Percentiles rank a stretch among this genome's conserved stretches.
Evolutionary conservation across 2,113 vertebrate species (phyloP).

Genomic region (Rostratula benghalensis): DNA sequence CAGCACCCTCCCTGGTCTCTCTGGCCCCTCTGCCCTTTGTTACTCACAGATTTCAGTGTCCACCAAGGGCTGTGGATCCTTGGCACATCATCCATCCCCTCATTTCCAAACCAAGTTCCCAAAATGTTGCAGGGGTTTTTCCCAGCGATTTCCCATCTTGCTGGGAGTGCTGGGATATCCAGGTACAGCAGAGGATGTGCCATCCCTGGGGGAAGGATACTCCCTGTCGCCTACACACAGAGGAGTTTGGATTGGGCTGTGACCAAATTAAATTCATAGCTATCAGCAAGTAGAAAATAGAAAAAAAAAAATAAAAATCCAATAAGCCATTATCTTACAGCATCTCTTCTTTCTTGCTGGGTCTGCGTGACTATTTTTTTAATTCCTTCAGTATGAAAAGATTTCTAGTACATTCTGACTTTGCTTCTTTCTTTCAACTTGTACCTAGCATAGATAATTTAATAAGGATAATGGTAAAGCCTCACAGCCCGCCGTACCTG

Average conservation of each 20-base stretch:
- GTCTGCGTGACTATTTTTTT: neutral
- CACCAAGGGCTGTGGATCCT: neutral
- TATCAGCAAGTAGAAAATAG: neutral
- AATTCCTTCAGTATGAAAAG: neutral
- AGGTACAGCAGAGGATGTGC: neutral
- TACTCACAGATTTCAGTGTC: neutral
- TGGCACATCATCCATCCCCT: neutral
- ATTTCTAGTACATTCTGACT: neutral
- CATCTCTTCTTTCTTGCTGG: neutral
- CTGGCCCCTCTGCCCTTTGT: neutral
- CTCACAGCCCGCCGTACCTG: neutral
- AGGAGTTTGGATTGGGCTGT: neutral
- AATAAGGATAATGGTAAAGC: neutral
- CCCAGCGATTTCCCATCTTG: neutral
- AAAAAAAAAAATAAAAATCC: neutral
- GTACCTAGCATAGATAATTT: neutral
- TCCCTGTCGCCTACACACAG: fast-evolving
- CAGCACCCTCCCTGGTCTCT: neutral
- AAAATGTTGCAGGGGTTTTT: neutral
- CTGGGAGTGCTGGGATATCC: neutral
- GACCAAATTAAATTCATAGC: neutral
- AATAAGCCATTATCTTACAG: neutral
- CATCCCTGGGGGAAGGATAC: neutral
- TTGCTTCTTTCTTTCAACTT: neutral
- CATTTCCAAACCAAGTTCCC: neutral